Evolutionary conservation across 53 echinoderm and acorn worm genomes (phyloP), one percentile per base, ranked within the genome.

Genomic region (Stichopus horrens): DNA sequence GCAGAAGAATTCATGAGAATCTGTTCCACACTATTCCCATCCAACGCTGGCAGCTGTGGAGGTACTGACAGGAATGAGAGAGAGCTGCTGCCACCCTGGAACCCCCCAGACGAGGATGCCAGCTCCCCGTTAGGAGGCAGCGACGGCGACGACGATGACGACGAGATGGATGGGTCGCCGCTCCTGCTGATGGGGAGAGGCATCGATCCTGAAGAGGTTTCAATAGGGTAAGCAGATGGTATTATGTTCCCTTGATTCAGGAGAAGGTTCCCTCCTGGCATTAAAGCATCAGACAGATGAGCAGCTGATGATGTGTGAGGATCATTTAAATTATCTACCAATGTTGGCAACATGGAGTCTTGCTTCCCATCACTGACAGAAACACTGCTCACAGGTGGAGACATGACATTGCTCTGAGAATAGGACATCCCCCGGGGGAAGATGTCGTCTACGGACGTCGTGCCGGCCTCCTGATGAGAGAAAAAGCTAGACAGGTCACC

Each of bases 11-110:
- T 65, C 21, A 58, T 85, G 5, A 85, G 85, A n/a, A 85, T 65
- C 67, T 85, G 58, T 10, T 85, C 85, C 22, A 85, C 85, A 67
- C 85, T 85, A 23, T 52, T 85, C 52, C 66, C 85, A 66, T 85
- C 67, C 14, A 85, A 59, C 18, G 85, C 51, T 21, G 85, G 85
- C 10, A 85, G 68, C 52, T 85, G 85, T 23, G 85, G 85, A 23
- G 85, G 65, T 18, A 59, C 85, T 52, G 63, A 9, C 3, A 85
- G 68, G 85, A 85, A 85, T 18, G 85, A 67, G 21, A 76, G 14
- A 19, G 71, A n/a, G 77, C 77, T 54, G 77, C 52, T 51, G 52
- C 52, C 14, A 2, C 10, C 77, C 77, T 10, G 54, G 52, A 23
- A 54, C 7, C 52, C 77, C 23, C 37, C 52, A 0, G 77, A 10